phyloP scores from a whole-genome alignment of 2,888 invertebrate genomes.

The Pecten maximus region DNA sequence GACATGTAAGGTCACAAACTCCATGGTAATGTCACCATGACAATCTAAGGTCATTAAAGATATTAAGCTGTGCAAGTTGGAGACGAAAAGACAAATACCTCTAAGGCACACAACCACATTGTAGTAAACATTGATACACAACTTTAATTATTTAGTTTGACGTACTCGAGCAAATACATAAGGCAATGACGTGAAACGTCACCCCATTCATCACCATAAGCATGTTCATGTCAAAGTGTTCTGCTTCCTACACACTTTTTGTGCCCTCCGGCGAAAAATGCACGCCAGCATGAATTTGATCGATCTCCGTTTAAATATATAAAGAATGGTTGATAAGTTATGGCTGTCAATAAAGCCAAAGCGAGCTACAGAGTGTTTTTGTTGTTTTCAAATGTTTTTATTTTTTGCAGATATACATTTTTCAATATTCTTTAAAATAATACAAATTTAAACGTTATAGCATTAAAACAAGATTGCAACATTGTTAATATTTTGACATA shows the following conservation, averaged over 20 bases:
- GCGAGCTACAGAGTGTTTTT: too few species aligned
- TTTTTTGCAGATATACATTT: too few species aligned
- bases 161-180: background rate
- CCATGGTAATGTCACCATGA: too few species aligned
- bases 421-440: too few species aligned
- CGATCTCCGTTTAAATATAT: background rate
- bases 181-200: background rate
- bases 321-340: background rate
- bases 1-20: too few species aligned
- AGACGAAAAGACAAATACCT: too few species aligned
- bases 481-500: too few species aligned
- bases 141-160: background rate
- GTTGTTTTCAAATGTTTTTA: too few species aligned
- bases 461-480: too few species aligned
- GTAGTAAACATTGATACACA: background rate
- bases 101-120: background rate
- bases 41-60: too few species aligned
- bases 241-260: background rate
- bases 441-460: too few species aligned
- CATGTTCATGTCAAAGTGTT: constrained; percentile 17
- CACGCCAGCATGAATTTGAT: background rate
- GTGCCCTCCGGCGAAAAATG: background rate
- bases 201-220: background rate
- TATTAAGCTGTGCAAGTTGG: too few species aligned
- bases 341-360: background rate